Evolutionary conservation across 1,140 invertebrate species (phyloP).

Genomic region (Drosophila seguyi): DNA sequence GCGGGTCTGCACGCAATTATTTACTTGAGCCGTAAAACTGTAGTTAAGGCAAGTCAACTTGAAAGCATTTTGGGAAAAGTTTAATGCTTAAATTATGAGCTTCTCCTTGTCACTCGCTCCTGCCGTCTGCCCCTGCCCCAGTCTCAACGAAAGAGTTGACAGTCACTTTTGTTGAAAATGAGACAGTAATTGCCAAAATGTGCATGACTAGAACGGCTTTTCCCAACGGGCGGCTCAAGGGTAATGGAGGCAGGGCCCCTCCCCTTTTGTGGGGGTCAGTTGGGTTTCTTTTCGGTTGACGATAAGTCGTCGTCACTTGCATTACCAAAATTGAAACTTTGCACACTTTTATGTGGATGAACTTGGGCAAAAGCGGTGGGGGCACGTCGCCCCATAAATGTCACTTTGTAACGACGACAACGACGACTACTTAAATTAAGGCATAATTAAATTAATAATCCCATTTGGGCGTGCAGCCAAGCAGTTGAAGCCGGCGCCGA

Average conservation of each 20-base stretch:
- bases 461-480: constrained; percentile 76
- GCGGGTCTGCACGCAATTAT: constrained; percentile 70
- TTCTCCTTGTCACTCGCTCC: constrained; percentile 41
- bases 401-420: constrained; percentile 71
- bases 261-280: constrained; percentile 45
- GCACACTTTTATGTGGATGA: constrained; percentile 48
- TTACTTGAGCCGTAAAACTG: constrained; percentile 83
- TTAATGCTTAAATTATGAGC: constrained; percentile 84
- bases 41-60: constrained; percentile 83
- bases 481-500: constrained; percentile 23
- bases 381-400: constrained; percentile 46
- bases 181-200: constrained; percentile 81
- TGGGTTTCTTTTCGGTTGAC: constrained; percentile 62
- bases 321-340: constrained; percentile 78
- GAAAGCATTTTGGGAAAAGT: constrained; percentile 81
- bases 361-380: constrained; percentile 10
- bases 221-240: constrained; percentile 26
- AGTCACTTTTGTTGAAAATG: constrained; percentile 81
- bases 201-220: constrained; percentile 68
- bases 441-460: constrained; percentile 84
- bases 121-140: not conserved
- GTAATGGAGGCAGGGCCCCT: constrained; percentile 12
- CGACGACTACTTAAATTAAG: constrained; percentile 83
- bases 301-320: constrained; percentile 71
- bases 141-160: constrained; percentile 67